Evolutionary conservation across 1,140 invertebrate genomes (phyloP).

Genomic region (Solenopsis invicta): DNA sequence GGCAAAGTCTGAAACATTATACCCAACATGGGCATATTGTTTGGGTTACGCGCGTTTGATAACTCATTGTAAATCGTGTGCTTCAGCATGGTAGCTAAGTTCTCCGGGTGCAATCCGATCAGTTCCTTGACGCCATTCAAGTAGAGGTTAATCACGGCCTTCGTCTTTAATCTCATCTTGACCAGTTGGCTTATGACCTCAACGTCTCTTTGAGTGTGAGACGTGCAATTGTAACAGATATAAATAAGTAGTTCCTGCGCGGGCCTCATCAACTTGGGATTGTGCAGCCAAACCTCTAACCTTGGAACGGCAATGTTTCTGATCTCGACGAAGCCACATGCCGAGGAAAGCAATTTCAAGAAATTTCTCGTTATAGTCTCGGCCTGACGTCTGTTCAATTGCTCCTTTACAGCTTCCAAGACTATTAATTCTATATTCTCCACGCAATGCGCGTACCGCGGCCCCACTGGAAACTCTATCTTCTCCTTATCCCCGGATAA

Average conservation of each 20-base stretch:
- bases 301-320: conserved; percentile 93
- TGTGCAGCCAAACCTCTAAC: conserved; percentile 97
- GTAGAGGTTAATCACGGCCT: conserved; percentile 96
- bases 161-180: conserved; percentile 97
- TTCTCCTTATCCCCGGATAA: conserved; percentile 86
- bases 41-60: conserved; percentile 95
- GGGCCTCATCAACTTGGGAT: conserved; percentile 96
- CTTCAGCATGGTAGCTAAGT: conserved; percentile 95
- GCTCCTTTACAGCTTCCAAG: conserved; percentile 95
- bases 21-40: conserved; percentile 96
- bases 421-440: conserved; percentile 94
- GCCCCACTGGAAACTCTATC: conserved; percentile 85
- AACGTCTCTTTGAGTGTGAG: conserved; percentile 93
- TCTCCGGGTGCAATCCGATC: conserved; percentile 90
- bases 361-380: conserved; percentile 96
- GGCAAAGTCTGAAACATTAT: conserved; percentile 95
- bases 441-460: conserved; percentile 89
- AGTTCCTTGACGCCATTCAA: conserved; percentile 93
- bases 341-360: conserved; percentile 93
- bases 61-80: conserved; percentile 98
- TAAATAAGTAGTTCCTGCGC: conserved; percentile 98
- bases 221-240: conserved; percentile 95
- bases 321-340: conserved; percentile 95
- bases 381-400: conserved; percentile 93
- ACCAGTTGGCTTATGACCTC: conserved; percentile 96